Base-by-base conservation (phyloP, 2,797 vertebrate species). In the Myotis vivesi region DNA sequence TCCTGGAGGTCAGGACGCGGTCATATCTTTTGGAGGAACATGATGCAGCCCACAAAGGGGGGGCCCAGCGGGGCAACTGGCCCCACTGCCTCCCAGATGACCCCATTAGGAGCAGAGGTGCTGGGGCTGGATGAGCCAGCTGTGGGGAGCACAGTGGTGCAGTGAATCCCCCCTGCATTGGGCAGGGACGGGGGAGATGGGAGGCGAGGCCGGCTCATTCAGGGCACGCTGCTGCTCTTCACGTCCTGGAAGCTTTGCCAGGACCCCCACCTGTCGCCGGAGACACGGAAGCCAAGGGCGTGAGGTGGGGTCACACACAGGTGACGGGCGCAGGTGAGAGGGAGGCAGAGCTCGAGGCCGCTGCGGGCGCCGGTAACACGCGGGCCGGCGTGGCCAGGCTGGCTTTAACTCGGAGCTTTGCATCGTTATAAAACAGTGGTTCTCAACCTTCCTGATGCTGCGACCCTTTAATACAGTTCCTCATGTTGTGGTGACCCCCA, bases 251-350 rank as follows among this genome's bases (percentile, higher is more conserved):
- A 4, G 25, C 72, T 19, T 12, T 23, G 86, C 51, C 9, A 8
- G 12, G 41, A 1, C 16, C 8, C 8, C 66, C 38, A 4, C 22
- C 8, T 49, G 38, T 3, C 17, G 36, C 25, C n/a, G n/a, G n/a
- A 7, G 25, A 28, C 41, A 15, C 23, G 30, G 44, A 49, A 75
- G 72, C 16, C 2, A 19, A 66, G 30, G 57, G 13, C 2, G 0
- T 0, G 17, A 15, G 15, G n/a, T 6, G 3, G 25, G 8, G 0
- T 38, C 13, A 7, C 11, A 0, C 1, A 0, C 2, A 38, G 64
- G 8, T 2, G 7, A 4, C 2, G 17, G 51, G 22, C 22, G 22
- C 17, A 38, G 75, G 68, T 28, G 6, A 66, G 44, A 9, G 33
- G 79, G 20, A 23, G n/a, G 8, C 2, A 11, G 53, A 1, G 0